Base-by-base conservation (phyloP, 1,140 invertebrate species). In the Micrasema longulum region DNA sequence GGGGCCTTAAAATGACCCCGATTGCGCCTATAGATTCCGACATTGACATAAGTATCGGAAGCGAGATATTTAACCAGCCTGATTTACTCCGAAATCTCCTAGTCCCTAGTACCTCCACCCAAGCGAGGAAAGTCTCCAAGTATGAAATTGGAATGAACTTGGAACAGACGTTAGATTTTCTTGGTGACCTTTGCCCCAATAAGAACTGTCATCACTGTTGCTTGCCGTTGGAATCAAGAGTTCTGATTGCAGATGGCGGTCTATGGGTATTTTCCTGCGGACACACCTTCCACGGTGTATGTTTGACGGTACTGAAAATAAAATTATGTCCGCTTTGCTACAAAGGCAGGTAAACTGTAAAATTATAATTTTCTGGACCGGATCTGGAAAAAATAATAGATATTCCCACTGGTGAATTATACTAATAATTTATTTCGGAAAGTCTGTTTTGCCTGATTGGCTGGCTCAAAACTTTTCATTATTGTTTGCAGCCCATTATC, bases 191-290 rank as follows among this genome's bases (percentile, higher is more conserved):
- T 23, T 76, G 74, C 38, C 74, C 70, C 1, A 76, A 76, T 52
- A 76, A 70, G 47, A 82, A 84, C 67, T 86, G 84, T 66, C 63
- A 75, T 1, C 76, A 85, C 0, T 86, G 84, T 71, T 82, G 83
- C 67, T 52, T 85, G 76, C 83, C 83, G 60, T 77, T 85, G 45
- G 78, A 81, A 66, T 84, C 84, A 76, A 79, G 80, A 18, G 78
- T 85, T 22, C 67, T 85, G 53, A 80, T 85, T 12, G 77, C 82
- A 78, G 83, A 85, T 79, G 83, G 82, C 75, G 83, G 84, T 4
- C 50, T 85, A 4, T 85, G 83, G 84, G 81, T 82, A 23, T 85
- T 84, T 76, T 82, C 81, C 68, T 85, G 84, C 74, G 83, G 84
- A 36, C 82, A 85, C 71, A 81, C 78, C 68, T 84, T 83, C 74